These are phyloP conservation scores for Pangasius larnaudii DNA, from an alignment of 2,797 vertebrate genomes.

Conservation along the genomic window DNA sequence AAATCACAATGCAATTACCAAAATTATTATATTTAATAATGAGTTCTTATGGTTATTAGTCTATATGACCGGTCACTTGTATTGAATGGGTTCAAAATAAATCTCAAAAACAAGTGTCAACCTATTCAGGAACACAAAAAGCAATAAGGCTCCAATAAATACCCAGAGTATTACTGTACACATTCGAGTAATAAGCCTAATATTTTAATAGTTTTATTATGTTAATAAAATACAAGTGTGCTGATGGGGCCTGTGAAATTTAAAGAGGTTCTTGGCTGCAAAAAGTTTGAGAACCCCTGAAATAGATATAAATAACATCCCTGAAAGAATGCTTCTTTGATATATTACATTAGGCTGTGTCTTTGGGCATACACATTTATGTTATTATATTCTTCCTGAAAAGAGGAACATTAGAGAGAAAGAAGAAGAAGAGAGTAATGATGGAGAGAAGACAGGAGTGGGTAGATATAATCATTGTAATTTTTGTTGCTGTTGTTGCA, in stretches of 20 bases:
- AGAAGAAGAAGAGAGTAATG: neutral
- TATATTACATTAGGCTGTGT: neutral
- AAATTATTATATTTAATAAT: neutral
- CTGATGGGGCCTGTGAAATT: neutral
- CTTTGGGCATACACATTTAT: neutral
- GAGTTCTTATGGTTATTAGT: constrained; percentile 5
- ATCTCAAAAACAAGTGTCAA: neutral
- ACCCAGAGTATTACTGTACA: neutral
- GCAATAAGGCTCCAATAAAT: neutral
- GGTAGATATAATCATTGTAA: constrained; percentile 15
- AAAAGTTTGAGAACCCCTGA: neutral
- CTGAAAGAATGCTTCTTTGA: neutral
- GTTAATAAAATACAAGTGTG: neutral
- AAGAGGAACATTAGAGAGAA: neutral
- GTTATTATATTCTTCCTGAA: neutral
- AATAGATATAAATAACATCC: neutral
- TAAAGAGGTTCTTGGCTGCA: neutral
- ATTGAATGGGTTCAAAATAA: neutral
- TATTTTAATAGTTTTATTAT: neutral
- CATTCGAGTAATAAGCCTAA: neutral
- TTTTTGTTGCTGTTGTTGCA: neutral
- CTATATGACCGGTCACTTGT: neutral
- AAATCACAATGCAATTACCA: neutral
- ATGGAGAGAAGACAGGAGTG: neutral
- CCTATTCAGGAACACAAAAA: neutral